A percentile compares a stretch with the other conserved stretches of the same genome.
Conservation (phyloP, 1,140 invertebrate species). For the Aricia agestis region DNA sequence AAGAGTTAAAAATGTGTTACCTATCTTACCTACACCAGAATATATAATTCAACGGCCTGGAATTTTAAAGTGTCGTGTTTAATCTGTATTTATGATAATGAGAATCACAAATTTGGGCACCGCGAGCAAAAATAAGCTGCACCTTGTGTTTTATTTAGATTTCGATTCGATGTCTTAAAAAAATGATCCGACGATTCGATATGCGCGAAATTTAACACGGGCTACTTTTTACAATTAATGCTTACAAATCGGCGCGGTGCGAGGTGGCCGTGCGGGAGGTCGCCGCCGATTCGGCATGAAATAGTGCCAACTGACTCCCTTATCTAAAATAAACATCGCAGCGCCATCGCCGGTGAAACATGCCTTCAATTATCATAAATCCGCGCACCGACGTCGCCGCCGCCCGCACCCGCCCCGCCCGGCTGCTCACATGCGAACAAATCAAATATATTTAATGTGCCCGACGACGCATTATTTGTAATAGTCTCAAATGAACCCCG, state of each 20-base stretch:
- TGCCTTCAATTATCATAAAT: slow-evolving; percentile 76
- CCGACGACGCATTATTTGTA: slow-evolving; percentile 42
- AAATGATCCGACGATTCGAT: not conserved
- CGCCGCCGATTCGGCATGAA: slow-evolving; percentile 68
- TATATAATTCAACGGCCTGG: no score
- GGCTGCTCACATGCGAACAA: slow-evolving; percentile 48
- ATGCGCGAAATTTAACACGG: not conserved
- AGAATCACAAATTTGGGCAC: no score
- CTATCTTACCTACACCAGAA: no score
- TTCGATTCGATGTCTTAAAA: not conserved
- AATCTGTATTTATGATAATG: no score
- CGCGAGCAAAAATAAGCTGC: no score
- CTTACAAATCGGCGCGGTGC: slow-evolving; percentile 25
- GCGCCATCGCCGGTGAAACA: slow-evolving; percentile 61
- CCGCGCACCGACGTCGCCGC: slow-evolving; percentile 62
- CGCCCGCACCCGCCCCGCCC: slow-evolving; percentile 44
- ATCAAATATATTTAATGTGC: slow-evolving; percentile 50
- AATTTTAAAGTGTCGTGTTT: no score
- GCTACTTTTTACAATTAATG: not conserved
- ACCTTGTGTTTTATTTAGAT: not conserved
- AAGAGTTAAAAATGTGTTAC: no score
- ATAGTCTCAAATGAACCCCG: slow-evolving; percentile 36
- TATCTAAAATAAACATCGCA: slow-evolving; percentile 76
- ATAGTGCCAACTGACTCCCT: slow-evolving; percentile 64
- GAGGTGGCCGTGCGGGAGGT: slow-evolving; percentile 52